These are phyloP conservation scores for Acanthisitta chloris DNA, from an alignment of 2,113 vertebrate genomes.

Conservation along the genomic window DNA sequence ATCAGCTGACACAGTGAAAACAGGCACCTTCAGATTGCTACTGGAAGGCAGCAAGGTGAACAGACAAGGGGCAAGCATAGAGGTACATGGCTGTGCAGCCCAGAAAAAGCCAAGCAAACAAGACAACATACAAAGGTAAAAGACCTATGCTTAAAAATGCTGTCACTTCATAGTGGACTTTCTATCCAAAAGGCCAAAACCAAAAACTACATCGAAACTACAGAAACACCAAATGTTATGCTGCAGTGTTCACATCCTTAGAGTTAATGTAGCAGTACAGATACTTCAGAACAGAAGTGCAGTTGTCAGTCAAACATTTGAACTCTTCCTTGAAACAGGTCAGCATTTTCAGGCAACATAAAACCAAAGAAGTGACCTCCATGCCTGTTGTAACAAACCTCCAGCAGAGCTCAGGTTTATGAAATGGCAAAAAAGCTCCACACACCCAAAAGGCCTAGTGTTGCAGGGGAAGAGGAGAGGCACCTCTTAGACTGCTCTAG, in stretches of 20 bases:
- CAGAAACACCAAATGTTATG: background rate
- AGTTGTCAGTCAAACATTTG: background rate
- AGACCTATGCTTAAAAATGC: background rate
- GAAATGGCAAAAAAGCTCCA: background rate
- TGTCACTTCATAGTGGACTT: background rate
- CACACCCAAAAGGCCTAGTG: background rate
- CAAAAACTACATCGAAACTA: background rate
- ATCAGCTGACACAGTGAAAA: background rate
- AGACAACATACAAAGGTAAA: background rate
- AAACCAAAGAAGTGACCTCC: slow-evolving; percentile 23
- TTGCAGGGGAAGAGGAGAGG: background rate
- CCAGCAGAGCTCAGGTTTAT: slow-evolving; percentile 1
- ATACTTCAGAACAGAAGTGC: background rate
- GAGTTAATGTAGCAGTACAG: background rate
- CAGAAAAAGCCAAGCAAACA: background rate
- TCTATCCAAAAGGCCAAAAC: background rate
- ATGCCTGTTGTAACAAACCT: background rate
- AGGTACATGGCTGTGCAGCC: background rate
- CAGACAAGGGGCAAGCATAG: background rate
- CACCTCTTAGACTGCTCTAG: background rate
- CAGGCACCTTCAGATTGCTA: background rate
- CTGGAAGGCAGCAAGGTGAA: background rate
- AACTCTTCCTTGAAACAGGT: slow-evolving; percentile 24
- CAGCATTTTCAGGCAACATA: slow-evolving; percentile 40
- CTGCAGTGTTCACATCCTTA: background rate